Evolutionary conservation across 2,888 invertebrate genomes (phyloP).

Genomic region (Tuta absoluta): DNA sequence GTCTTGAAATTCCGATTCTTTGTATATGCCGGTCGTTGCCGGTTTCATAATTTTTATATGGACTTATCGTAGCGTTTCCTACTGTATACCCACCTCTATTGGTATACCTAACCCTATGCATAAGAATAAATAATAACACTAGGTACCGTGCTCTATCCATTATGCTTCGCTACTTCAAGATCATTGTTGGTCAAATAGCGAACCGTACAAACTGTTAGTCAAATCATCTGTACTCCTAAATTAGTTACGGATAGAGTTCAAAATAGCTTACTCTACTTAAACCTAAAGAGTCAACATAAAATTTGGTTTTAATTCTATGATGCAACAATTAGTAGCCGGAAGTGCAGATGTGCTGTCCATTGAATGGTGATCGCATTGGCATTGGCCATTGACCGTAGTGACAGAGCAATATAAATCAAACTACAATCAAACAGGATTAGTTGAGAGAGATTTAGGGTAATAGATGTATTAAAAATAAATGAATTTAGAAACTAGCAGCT

Average conservation of each 20-base stretch:
- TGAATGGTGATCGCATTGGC: constrained; percentile 38
- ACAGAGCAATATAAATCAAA: constrained; percentile 23
- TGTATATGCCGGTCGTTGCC: neutral
- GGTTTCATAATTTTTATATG: neutral
- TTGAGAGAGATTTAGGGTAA: neutral
- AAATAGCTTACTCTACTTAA: neutral
- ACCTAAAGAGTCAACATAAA: neutral
- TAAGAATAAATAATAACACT: neutral
- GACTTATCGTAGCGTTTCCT: too few species aligned
- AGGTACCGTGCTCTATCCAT: neutral
- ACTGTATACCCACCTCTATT: too few species aligned
- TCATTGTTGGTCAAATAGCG: neutral
- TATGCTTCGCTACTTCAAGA: neutral
- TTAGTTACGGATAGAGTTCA: neutral
- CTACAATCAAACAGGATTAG: constrained; percentile 2
- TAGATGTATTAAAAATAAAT: neutral
- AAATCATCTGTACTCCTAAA: neutral
- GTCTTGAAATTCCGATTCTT: too few species aligned
- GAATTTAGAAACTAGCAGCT: constrained; percentile 4
- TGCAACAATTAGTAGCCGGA: constrained; percentile 46
- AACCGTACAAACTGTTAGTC: neutral
- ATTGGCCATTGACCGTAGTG: constrained; percentile 19
- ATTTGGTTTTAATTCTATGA: constrained; percentile 31
- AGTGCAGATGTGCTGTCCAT: constrained; percentile 49
- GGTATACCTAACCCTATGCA: too few species aligned